Percentiles rank a stretch among this genome's conserved stretches.
These are phyloP conservation scores for Crocallis elinguaria DNA, from an alignment of 2,888 invertebrate genomes.

Conservation along the genomic window DNA sequence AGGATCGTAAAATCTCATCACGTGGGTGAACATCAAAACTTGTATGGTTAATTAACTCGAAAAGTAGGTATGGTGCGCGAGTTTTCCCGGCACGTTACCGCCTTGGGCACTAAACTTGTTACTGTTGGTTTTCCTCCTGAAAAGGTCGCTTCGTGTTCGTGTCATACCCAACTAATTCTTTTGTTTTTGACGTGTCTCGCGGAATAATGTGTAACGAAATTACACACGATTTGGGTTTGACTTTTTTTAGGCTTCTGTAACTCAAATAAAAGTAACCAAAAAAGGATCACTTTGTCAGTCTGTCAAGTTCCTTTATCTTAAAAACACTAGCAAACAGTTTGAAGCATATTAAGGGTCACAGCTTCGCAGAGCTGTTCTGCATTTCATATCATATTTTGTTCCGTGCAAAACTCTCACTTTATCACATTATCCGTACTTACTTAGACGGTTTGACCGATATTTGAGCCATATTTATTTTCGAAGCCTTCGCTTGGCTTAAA, in stretches of 20 bases:
- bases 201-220: slow-evolving; percentile 17
- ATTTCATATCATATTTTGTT: too few species aligned
- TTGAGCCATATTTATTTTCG: too few species aligned
- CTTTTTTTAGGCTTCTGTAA: neutral
- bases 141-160: slow-evolving; percentile 38
- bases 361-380: too few species aligned
- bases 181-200: slow-evolving; percentile 20
- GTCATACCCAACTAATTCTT: slow-evolving; percentile 36
- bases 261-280: too few species aligned
- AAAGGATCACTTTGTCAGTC: too few species aligned
- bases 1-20: neutral
- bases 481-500: too few species aligned
- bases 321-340: too few species aligned
- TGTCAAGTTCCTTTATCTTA: too few species aligned
- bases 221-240: neutral
- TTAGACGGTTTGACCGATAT: too few species aligned
- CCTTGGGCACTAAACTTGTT: slow-evolving; percentile 67
- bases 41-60: slow-evolving; percentile 73
- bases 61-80: slow-evolving; percentile 52
- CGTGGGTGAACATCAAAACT: slow-evolving; percentile 29
- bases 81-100: slow-evolving; percentile 68
- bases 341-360: too few species aligned
- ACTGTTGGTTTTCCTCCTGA: slow-evolving; percentile 49
- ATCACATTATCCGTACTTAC: too few species aligned
- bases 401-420: too few species aligned